These are phyloP conservation scores for Lissonota sp. DNA, from an alignment of 2,888 invertebrate genomes.

Conservation along the genomic window DNA sequence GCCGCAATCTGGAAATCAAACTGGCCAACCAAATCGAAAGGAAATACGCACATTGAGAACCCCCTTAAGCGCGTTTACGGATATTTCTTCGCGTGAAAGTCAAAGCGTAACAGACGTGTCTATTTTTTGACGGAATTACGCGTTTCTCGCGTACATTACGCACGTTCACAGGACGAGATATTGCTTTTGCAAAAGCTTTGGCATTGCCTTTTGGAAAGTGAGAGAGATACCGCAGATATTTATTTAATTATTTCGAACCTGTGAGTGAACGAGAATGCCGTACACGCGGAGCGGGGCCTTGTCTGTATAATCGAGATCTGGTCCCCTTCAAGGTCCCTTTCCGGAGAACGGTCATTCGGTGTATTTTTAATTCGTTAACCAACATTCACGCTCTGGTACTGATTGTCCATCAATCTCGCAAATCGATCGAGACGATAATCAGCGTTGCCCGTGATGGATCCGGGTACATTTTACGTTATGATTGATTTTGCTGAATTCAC, in stretches of 20 bases:
- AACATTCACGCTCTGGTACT: neutral
- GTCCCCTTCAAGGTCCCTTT: slow-evolving; percentile 42
- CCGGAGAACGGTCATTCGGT: neutral
- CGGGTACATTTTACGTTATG: neutral
- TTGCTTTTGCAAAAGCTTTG: neutral
- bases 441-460: neutral
- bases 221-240: slow-evolving; percentile 15
- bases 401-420: neutral
- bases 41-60: slow-evolving; percentile 19
- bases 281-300: neutral
- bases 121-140: slow-evolving; percentile 13
- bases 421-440: slow-evolving; percentile 18
- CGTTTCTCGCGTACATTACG: slow-evolving; percentile 2
- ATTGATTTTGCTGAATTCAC: neutral
- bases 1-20: slow-evolving; percentile 27
- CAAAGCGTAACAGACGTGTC: neutral
- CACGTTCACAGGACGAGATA: slow-evolving; percentile 7
- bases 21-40: slow-evolving; percentile 50
- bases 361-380: slow-evolving; percentile 15
- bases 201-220: slow-evolving; percentile 15
- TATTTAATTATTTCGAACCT: slow-evolving; percentile 14
- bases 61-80: neutral
- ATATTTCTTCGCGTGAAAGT: neutral
- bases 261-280: slow-evolving; percentile 22
- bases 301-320: slow-evolving; percentile 1